Conservation (phyloP, 2,113 vertebrate species). For the Myotis yumanensis region DNA sequence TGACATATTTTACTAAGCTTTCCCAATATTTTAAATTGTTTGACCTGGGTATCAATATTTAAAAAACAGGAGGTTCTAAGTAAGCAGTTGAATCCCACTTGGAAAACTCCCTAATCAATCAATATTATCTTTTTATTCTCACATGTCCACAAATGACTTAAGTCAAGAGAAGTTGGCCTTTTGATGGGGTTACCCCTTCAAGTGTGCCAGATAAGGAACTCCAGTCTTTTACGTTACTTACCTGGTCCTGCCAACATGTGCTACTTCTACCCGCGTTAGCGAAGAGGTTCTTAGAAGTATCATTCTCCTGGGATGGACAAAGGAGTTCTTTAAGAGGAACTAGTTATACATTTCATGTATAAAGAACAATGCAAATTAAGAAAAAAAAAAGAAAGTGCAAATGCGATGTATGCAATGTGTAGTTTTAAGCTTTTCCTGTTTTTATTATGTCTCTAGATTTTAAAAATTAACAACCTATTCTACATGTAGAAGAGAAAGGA, state of each 20-base stretch:
- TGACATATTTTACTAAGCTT: background rate
- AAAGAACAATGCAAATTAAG: background rate
- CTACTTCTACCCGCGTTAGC: accelerated
- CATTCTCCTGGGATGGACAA: background rate
- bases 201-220: background rate
- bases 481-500: conserved; percentile 19
- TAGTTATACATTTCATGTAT: background rate
- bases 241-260: background rate
- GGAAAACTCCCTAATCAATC: background rate
- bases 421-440: background rate
- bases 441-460: background rate
- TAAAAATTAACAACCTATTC: background rate
- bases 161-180: background rate
- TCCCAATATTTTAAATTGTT: background rate
- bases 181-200: background rate
- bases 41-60: background rate
- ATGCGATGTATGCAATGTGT: background rate
- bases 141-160: background rate
- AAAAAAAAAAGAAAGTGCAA: background rate
- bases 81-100: background rate
- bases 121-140: background rate
- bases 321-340: background rate
- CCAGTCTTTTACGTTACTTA: background rate
- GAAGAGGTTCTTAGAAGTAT: background rate
- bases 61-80: background rate